Evolutionary conservation across 2,113 vertebrate species (phyloP).

Genomic region (Seriola rivoliana): DNA sequence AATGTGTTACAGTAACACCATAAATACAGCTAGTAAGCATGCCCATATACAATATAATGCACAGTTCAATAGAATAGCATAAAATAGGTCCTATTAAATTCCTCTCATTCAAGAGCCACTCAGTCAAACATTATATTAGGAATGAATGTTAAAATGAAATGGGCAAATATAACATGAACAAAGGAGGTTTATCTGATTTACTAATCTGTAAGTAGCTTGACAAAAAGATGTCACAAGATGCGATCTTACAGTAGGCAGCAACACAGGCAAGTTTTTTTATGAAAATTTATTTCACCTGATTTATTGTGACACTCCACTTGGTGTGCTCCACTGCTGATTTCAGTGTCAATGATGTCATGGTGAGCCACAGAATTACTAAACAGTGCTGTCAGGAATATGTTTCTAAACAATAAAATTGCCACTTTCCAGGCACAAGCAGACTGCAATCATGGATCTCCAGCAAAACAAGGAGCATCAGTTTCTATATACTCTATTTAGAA

Average conservation of each 20-base stretch:
- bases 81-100: neutral
- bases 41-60: neutral
- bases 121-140: neutral
- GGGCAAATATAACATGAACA: neutral
- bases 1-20: neutral
- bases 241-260: neutral
- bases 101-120: neutral
- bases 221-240: neutral
- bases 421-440: neutral
- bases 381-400: neutral
- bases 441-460: neutral
- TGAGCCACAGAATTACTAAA: slow-evolving; percentile 7
- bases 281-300: neutral
- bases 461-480: neutral
- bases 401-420: neutral
- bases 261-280: neutral
- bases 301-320: neutral
- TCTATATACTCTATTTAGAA: neutral
- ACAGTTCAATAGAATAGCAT: neutral
- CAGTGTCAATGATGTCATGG: slow-evolving; percentile 13
- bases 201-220: neutral
- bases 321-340: slow-evolving; percentile 10
- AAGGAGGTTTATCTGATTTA: neutral
- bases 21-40: too few relatives aligned
- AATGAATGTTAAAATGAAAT: neutral